Conservation (phyloP, 2,113 vertebrate species). For the Electrona antarctica region DNA sequence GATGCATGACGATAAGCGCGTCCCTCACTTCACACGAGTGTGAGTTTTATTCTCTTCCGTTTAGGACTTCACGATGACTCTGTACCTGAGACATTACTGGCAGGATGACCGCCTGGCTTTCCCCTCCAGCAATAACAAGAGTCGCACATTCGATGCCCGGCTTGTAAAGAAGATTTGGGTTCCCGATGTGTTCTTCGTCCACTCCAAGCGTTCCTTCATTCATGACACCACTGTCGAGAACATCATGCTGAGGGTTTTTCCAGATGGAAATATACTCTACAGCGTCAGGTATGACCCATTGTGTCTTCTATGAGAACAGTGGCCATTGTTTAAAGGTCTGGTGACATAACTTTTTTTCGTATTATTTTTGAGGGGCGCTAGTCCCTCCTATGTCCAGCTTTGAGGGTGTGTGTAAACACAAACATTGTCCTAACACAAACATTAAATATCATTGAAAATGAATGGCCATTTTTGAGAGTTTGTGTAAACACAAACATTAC, state of each 20-base stretch:
- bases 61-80: constrained; percentile 94
- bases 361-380: no score
- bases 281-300: constrained; percentile 81
- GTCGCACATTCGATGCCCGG: constrained; percentile 89
- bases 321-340: no score
- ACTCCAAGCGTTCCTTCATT: constrained; percentile 92
- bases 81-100: constrained; percentile 95
- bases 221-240: constrained; percentile 92
- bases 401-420: no score
- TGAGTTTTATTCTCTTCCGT: constrained; percentile 22
- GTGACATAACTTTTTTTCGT: no score
- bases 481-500: no score
- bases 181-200: constrained; percentile 92
- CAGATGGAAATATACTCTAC: constrained; percentile 89
- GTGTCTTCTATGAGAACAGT: no score
- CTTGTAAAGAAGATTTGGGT: constrained; percentile 94
- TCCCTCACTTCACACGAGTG: no score
- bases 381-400: no score
- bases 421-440: no score
- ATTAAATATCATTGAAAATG: no score
- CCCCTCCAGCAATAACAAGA: constrained; percentile 89
- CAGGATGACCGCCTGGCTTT: constrained; percentile 92
- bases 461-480: no score
- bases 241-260: constrained; percentile 87
- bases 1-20: no score